Base-by-base conservation (phyloP, 2,113 vertebrate genomes). In the Anguilla rostrata region DNA sequence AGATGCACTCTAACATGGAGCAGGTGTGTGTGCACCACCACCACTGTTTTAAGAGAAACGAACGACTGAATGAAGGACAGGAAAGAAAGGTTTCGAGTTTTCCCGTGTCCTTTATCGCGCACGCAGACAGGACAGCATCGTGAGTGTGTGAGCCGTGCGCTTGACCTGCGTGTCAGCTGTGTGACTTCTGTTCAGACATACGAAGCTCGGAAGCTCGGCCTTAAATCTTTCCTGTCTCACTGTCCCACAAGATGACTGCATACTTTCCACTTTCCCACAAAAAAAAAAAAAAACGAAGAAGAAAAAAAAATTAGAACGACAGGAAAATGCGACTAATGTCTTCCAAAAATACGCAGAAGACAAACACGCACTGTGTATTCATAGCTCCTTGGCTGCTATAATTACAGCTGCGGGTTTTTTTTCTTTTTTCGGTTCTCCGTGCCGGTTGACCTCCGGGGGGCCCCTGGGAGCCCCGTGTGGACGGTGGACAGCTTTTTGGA, bases 241-340 rank as follows among this genome's bases (percentile, higher is more conserved):
- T 87, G 89, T 93, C 91, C 90, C 90, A 92, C 87, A 90, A 88
- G 85, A 92, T 84, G 85, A 87, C 86, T 78, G 66, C 91, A 93
- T 91, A 91, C 81, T 91, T 93, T 93, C 89, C 88, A 92, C 88
- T 93, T 95, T 94, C 93, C 93, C 92, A 94, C 92, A 92, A 89
- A 87, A 86, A 66, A 91, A 84, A 89, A 86, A 91, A 53, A 53
- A 53, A 53, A 46, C 8, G 83, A 71, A 34, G 34, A 89, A 87
- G 85, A 66, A 91, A 84, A 89, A 86, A 91, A 53, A 53, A 53
- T 2, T 82, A 71, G 85, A 83, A 87, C 78, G 87, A 53, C 85
- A 80, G 71, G 83, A 88, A 89, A 92, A 90, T 63, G 46, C 79
- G 86, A 90, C 89, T 89, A 90, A 90, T 89, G 84, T 93, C 90